Conservation (phyloP, 2,888 invertebrate species). For the Acrobeloides nanus region DNA sequence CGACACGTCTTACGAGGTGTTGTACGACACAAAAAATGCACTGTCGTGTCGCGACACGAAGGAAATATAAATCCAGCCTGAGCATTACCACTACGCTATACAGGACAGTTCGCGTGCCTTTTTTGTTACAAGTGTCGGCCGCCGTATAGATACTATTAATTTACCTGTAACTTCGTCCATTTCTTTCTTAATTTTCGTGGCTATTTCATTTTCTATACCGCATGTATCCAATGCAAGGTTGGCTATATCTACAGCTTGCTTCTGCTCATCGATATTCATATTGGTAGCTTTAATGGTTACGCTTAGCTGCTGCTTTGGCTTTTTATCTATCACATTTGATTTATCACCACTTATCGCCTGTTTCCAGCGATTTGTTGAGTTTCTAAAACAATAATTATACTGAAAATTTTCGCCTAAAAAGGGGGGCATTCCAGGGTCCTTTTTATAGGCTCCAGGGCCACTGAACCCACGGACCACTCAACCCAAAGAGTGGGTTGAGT, state of each 20-base stretch:
- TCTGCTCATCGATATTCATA: constrained; percentile 20
- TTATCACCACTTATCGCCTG: constrained; percentile 10
- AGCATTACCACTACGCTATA: too few species aligned
- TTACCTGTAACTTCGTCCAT: constrained; percentile 22
- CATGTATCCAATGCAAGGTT: constrained; percentile 19
- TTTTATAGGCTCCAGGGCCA: too few species aligned
- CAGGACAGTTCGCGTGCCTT: too few species aligned
- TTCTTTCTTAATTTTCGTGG: constrained; percentile 20
- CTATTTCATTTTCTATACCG: constrained; percentile 19
- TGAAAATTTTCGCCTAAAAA: too few species aligned
- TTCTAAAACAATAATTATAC: constrained; percentile 9
- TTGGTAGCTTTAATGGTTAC: constrained; percentile 17
- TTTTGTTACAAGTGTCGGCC: neutral
- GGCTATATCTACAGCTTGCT: constrained; percentile 21
- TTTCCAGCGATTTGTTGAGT: constrained; percentile 19
- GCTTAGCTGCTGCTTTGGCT: constrained; percentile 8
- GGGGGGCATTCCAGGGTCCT: too few species aligned
- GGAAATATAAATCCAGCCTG: too few species aligned
- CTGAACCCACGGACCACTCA: too few species aligned
- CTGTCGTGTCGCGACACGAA: too few species aligned
- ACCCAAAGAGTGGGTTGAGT: too few species aligned
- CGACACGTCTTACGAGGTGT: too few species aligned
- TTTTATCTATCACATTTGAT: too few species aligned
- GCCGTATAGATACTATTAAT: neutral
- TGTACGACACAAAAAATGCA: too few species aligned